phyloP scores from a whole-genome alignment of 2,797 vertebrate species.

The Dendrocincla fuliginosa region DNA sequence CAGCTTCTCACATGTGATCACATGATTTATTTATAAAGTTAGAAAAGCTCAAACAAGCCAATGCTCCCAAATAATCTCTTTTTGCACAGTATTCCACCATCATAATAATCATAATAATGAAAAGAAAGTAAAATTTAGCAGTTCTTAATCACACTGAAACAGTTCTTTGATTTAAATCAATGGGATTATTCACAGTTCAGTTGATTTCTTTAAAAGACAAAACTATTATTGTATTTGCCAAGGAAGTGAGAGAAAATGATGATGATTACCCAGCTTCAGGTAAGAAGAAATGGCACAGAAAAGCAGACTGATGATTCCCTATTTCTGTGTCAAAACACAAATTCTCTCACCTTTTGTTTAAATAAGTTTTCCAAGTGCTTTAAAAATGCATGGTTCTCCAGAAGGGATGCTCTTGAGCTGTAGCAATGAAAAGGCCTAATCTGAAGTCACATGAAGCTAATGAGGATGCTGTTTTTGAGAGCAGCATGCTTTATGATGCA shows the following conservation, averaged over 20 bases:
- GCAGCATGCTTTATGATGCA: neutral
- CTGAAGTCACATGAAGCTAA: neutral
- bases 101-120: neutral
- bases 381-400: neutral
- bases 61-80: neutral
- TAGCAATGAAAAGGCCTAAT: neutral
- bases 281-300: conserved; percentile 19
- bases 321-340: neutral
- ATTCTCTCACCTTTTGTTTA: neutral
- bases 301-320: neutral
- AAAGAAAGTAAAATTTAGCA: neutral
- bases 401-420: neutral
- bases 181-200: conserved; percentile 19
- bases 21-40: neutral
- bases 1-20: neutral
- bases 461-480: neutral
- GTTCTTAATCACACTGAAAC: neutral
- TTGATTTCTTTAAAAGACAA: conserved; percentile 14
- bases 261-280: neutral
- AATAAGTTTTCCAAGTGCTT: neutral
- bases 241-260: neutral
- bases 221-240: neutral
- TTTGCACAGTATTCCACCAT: neutral
- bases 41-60: neutral
- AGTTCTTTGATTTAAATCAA: neutral